Evolutionary conservation across 2,797 vertebrate species (phyloP).

Genomic region (Lacerta bilineata): DNA sequence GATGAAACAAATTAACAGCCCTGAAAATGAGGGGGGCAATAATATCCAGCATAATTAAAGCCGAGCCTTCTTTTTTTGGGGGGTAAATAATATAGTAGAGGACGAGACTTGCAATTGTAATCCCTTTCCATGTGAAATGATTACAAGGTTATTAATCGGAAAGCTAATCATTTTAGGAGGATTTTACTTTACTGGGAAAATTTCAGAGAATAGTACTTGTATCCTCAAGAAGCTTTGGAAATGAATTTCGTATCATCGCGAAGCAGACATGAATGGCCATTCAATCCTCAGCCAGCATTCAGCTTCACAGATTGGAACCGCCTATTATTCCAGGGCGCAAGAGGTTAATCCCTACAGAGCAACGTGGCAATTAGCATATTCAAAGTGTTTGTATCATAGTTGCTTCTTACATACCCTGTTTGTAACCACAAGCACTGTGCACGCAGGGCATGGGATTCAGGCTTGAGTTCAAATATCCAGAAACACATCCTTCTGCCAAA

Average conservation of each 20-base stretch:
- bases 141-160: constrained; percentile 8
- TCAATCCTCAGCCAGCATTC: constrained; percentile 12
- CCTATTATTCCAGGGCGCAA: neutral
- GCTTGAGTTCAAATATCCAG: neutral
- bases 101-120: constrained; percentile 5
- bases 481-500: neutral
- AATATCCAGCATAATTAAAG: constrained; percentile 12
- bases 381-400: constrained; percentile 1
- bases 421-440: neutral
- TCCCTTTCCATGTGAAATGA: neutral
- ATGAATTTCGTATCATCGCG: neutral
- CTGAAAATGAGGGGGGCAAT: constrained; percentile 11
- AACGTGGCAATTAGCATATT: neutral
- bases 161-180: constrained; percentile 20
- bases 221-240: constrained; percentile 19
- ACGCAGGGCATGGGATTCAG: neutral
- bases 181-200: constrained; percentile 9
- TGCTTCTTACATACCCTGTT: neutral
- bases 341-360: constrained; percentile 24
- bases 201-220: constrained; percentile 10
- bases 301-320: constrained; percentile 10
- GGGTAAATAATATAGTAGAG: constrained; percentile 14
- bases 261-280: constrained; percentile 14
- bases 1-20: constrained; percentile 28
- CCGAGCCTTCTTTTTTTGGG: neutral